These are phyloP conservation scores for Aphelenchoides besseyi DNA, from an alignment of 1,140 invertebrate species.

Conservation along the genomic window DNA sequence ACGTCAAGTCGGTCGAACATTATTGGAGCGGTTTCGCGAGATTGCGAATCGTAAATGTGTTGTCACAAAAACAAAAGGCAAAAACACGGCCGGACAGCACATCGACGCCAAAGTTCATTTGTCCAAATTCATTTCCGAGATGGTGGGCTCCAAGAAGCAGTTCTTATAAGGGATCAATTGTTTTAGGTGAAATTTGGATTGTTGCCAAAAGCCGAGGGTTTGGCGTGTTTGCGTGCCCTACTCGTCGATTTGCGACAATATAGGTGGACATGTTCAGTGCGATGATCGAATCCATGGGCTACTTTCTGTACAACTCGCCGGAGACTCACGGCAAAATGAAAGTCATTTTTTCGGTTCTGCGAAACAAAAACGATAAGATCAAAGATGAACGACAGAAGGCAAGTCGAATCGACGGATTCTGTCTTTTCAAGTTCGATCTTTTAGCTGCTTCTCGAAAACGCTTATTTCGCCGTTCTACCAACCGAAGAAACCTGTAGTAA, in stretches of 20 bases:
- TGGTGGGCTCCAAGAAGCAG: conserved; percentile 25
- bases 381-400: conserved; percentile 52
- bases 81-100: conserved; percentile 74
- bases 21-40: conserved; percentile 66
- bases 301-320: conserved; percentile 82
- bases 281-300: conserved; percentile 87
- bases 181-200: conserved; percentile 78
- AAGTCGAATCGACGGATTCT: neutral
- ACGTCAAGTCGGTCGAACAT: conserved; percentile 77
- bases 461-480: conserved; percentile 79
- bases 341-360: conserved; percentile 65
- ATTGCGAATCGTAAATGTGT: conserved; percentile 78
- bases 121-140: conserved; percentile 80
- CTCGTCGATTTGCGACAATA: conserved; percentile 93
- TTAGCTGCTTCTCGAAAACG: no score
- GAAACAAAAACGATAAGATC: conserved; percentile 35
- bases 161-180: conserved; percentile 15
- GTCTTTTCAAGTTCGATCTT: neutral
- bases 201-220: conserved; percentile 86
- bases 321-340: conserved; percentile 89
- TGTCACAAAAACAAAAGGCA: conserved; percentile 24
- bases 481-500: no score
- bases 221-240: conserved; percentile 78
- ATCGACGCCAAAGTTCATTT: conserved; percentile 98
- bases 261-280: conserved; percentile 98